Percentiles rank a stretch among this genome's conserved stretches.
These are phyloP conservation scores for Scarus forsteni DNA, from an alignment of 2,797 vertebrate species.

Conservation along the genomic window DNA sequence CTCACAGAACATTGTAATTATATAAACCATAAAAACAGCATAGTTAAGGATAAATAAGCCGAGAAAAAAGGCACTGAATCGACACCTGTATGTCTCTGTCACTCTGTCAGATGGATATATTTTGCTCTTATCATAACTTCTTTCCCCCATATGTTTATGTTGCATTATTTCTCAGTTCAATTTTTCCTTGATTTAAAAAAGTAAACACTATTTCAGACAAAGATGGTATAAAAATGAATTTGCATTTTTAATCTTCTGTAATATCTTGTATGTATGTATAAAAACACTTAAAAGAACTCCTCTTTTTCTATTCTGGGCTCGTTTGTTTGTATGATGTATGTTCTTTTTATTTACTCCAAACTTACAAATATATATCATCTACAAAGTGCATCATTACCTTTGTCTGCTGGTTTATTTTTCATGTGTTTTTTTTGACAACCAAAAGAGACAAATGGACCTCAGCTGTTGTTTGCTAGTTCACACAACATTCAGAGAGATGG, in stretches of 20 bases:
- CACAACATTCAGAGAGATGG: no score
- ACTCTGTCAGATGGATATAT: slow-evolving; percentile 24
- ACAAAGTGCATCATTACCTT: slow-evolving; percentile 26
- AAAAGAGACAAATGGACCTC: no score
- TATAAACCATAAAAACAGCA: slow-evolving; percentile 37
- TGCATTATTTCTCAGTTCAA: slow-evolving; percentile 29
- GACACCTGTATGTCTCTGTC: slow-evolving; percentile 31
- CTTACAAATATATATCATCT: slow-evolving; percentile 68
- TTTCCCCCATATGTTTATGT: slow-evolving; percentile 24
- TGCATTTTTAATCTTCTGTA: slow-evolving; percentile 44
- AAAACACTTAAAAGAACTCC: slow-evolving; percentile 43
- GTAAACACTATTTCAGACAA: slow-evolving; percentile 29
- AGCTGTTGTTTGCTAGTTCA: no score
- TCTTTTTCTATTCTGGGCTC: slow-evolving; percentile 55
- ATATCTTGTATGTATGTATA: slow-evolving; percentile 78
- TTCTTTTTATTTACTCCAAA: slow-evolving; percentile 70
- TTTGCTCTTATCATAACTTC: slow-evolving; percentile 47
- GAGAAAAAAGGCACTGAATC: slow-evolving; percentile 37
- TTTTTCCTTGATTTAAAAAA: slow-evolving; percentile 39
- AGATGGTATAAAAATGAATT: slow-evolving; percentile 19
- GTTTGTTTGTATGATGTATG: slow-evolving; percentile 56
- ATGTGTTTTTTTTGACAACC: no score
- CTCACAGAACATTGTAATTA: slow-evolving; percentile 59
- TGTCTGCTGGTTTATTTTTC: slow-evolving; percentile 4
- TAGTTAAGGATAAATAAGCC: slow-evolving; percentile 25